These are phyloP conservation scores for Ptychobarbus kaznakovi DNA, from an alignment of 2,797 vertebrate genomes.

Conservation along the genomic window DNA sequence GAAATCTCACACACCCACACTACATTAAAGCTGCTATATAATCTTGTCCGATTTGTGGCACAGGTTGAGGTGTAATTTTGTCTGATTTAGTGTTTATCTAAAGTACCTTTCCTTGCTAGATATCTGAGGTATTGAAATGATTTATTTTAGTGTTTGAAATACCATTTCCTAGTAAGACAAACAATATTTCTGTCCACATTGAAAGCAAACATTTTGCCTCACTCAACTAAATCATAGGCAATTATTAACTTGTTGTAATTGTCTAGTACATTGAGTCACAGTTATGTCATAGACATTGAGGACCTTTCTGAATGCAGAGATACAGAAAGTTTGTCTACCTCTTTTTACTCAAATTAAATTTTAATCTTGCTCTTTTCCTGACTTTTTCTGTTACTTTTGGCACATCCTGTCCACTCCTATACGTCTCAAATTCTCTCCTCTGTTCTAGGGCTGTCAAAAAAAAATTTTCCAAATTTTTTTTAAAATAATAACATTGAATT, in stretches of 20 bases:
- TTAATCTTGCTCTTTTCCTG: background rate
- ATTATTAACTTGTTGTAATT: slow-evolving; percentile 37
- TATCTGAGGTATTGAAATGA: background rate
- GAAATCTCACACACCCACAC: slow-evolving; percentile 11
- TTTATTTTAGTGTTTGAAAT: slow-evolving; percentile 4
- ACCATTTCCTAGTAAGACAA: background rate
- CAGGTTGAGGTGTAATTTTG: background rate
- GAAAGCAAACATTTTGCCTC: background rate
- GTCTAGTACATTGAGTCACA: slow-evolving; percentile 53
- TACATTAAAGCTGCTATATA: slow-evolving; percentile 14
- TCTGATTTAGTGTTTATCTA: background rate
- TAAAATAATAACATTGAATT: too few relatives aligned
- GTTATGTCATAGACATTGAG: slow-evolving; percentile 58
- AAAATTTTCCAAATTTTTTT: too few relatives aligned
- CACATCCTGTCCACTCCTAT: background rate
- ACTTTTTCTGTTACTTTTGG: slow-evolving; percentile 12
- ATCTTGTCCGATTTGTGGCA: background rate
- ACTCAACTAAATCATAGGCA: slow-evolving; percentile 1
- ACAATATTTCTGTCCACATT: background rate
- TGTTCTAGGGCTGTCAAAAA: background rate
- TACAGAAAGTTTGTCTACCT: slow-evolving; percentile 46
- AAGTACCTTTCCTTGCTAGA: background rate
- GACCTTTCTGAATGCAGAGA: slow-evolving; percentile 51
- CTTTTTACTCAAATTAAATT: background rate
- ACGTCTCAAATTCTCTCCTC: background rate